Evolutionary conservation across 2,888 invertebrate species (phyloP), one percentile per base, ranked within the genome.

Genomic region (Abrostola triplasia): DNA sequence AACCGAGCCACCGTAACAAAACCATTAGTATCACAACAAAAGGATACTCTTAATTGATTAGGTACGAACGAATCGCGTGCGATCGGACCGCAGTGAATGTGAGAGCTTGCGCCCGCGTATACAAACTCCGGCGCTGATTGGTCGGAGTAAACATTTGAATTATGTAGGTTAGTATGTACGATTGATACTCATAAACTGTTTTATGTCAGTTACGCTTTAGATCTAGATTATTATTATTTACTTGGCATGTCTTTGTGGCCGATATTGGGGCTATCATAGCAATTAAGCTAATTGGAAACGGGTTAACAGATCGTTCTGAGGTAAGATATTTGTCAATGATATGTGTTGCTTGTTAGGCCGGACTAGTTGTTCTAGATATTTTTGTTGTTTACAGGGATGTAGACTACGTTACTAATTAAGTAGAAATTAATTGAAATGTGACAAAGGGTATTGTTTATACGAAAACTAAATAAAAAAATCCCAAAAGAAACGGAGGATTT

Each of bases 301-400:
- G 63, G 77, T 51, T 73, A 73, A 64, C 64, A 73, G 70, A 77
- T 77, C 59, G 56, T 51, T 73, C 49, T 58, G 36, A 55, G 68
- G 70, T 58, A 67, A 77, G 80, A 77, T 77, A 73, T 77, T 77
- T 73, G 80, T 77, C 68, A 63, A 64, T 68, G 74, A 73, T 80
- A 80, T 64, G 62, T 68, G 58, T 36, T 50, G 68, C 64, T 67
- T 56, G 73, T 79, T 64, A 48, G 57, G 60, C 64, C 54, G 60
- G 74, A 62, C 56, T 58, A 37, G 41, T 50, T 76, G 54, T 65
- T 60, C 57, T 66, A 61, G 67, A 56, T 63, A 57, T n/a, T n/a
- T n/a, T n/a, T n/a, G n/a, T n/a, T n/a, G n/a, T n/a, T n/a, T n/a
- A n/a, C n/a, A n/a, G n/a, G n/a, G n/a, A n/a, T n/a, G n/a, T n/a